A percentile compares a stretch with the other conserved stretches of the same genome.
phyloP scores from a whole-genome alignment of 1,140 invertebrate species.

The Drosophila melanica region DNA sequence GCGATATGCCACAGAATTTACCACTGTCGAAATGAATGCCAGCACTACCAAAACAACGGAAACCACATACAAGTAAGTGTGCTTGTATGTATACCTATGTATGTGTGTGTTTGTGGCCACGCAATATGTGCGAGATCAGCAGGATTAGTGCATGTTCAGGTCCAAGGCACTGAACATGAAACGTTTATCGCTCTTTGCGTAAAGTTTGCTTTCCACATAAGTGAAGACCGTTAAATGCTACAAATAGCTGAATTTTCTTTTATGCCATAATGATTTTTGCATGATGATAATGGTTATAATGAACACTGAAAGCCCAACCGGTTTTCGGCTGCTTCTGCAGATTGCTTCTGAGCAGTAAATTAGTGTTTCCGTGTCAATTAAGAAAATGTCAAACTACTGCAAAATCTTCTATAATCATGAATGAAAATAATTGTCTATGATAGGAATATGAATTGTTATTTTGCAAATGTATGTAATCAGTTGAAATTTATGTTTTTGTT shows the following conservation, averaged over 20 bases:
- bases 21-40: conserved; percentile 40
- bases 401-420: too few relatives aligned
- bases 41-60: conserved; percentile 11
- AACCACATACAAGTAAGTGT: conserved; percentile 23
- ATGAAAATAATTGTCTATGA: too few relatives aligned
- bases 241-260: conserved; percentile 80
- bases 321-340: conserved; percentile 15
- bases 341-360: not conserved
- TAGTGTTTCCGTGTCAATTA: conserved; percentile 56
- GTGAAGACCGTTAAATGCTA: conserved; percentile 72
- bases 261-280: conserved; percentile 44
- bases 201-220: conserved; percentile 18
- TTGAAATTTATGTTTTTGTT: too few relatives aligned
- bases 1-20: conserved; percentile 74
- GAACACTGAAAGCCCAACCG: conserved; percentile 44
- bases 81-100: conserved; percentile 4
- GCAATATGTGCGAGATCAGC: conserved; percentile 29
- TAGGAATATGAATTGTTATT: too few relatives aligned
- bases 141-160: conserved; percentile 20
- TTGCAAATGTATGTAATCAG: too few relatives aligned
- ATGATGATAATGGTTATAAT: conserved; percentile 41
- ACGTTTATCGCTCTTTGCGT: conserved; percentile 18
- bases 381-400: conserved; percentile 18
- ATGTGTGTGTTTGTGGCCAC: not conserved
- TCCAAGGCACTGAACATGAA: conserved; percentile 10